Evolutionary conservation across 1,140 invertebrate species (phyloP).

Genomic region (Plodia interpunctella): DNA sequence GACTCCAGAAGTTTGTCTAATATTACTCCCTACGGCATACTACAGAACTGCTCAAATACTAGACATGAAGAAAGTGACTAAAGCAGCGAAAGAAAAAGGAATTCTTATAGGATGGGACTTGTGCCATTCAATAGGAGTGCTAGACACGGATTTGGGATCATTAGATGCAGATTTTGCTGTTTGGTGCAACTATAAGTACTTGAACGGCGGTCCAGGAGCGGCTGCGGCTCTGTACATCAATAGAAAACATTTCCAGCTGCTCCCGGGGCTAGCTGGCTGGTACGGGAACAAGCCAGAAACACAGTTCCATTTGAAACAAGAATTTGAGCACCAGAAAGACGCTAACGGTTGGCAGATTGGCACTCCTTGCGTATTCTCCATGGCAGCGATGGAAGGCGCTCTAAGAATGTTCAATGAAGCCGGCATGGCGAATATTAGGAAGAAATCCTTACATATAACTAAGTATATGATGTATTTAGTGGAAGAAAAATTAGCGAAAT

Average conservation of each 20-base stretch:
- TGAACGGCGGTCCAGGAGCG: conserved; percentile 59
- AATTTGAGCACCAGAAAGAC: conserved; percentile 55
- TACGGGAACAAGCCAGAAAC: conserved; percentile 53
- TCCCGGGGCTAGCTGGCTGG: conserved; percentile 57
- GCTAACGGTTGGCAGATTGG: conserved; percentile 60
- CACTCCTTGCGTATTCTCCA: conserved; percentile 45
- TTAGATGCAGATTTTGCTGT: conserved; percentile 59
- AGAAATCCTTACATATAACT: conserved; percentile 56
- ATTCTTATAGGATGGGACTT: conserved; percentile 63
- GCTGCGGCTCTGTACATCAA: conserved; percentile 53
- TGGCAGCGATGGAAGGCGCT: conserved; percentile 51
- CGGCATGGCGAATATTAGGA: conserved; percentile 44
- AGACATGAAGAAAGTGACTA: conserved; percentile 48
- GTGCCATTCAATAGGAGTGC: conserved; percentile 47
- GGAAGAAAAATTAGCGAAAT: conserved; percentile 37
- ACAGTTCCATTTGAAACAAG: conserved; percentile 50
- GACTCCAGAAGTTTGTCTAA: conserved; percentile 52
- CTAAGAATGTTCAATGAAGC: conserved; percentile 49
- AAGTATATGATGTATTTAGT: conserved; percentile 60
- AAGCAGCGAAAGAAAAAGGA: conserved; percentile 40
- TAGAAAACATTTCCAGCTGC: conserved; percentile 45
- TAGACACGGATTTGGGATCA: conserved; percentile 48
- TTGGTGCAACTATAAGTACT: conserved; percentile 66
- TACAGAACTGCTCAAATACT: conserved; percentile 60
- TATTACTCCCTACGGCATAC: conserved; percentile 50